Evolutionary conservation across 2,113 vertebrate species (phyloP).

Genomic region (Nesospiza acunhae): DNA sequence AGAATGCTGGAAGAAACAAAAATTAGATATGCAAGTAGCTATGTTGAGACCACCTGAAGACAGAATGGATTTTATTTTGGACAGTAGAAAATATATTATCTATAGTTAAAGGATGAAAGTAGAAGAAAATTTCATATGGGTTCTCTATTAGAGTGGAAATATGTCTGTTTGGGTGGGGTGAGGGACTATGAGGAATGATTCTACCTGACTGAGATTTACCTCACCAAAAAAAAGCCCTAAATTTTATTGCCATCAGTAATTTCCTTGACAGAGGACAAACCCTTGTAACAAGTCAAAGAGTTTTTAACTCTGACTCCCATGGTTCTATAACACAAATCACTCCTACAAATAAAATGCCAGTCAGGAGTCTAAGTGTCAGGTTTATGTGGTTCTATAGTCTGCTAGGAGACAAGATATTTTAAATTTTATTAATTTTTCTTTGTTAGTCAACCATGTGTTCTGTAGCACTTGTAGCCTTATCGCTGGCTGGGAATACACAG

Average conservation of each 20-base stretch:
- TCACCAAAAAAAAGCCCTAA: background rate
- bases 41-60: background rate
- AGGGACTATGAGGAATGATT: background rate
- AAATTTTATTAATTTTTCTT: background rate
- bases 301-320: background rate
- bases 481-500: rapidly evolving
- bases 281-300: background rate
- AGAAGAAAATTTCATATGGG: background rate
- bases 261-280: background rate
- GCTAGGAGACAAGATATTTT: background rate
- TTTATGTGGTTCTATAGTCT: background rate
- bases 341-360: background rate
- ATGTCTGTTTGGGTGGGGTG: background rate
- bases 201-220: background rate
- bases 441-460: background rate
- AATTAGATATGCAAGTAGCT: background rate
- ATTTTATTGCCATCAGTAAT: background rate
- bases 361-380: background rate
- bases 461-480: background rate
- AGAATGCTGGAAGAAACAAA: background rate
- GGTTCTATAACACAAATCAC: background rate
- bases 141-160: background rate
- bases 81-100: background rate
- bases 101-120: background rate
- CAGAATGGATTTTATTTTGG: background rate